Percentiles rank a stretch among this genome's conserved stretches.
These are phyloP conservation scores for Clinocottus analis DNA, from an alignment of 2,113 vertebrate genomes.

Conservation along the genomic window DNA sequence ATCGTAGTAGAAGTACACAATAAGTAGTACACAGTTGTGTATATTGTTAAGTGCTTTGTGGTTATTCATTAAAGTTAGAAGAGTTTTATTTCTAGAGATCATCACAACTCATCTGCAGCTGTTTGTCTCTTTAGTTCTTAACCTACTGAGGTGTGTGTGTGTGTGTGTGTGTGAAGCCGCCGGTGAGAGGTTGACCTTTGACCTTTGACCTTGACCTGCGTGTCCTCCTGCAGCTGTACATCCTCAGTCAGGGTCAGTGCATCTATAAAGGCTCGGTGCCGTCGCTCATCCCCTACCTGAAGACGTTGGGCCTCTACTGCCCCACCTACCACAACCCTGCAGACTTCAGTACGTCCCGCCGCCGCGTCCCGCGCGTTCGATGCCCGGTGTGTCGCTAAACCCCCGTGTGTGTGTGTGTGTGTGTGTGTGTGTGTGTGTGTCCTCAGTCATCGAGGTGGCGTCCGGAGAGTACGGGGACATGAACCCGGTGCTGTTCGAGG, in stretches of 20 bases:
- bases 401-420: background rate
- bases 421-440: too few species aligned
- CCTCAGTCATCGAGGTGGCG: constrained; percentile 95
- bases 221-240: constrained; percentile 89
- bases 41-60: too few species aligned
- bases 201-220: background rate
- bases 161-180: too few species aligned
- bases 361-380: too few species aligned
- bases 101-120: too few species aligned
- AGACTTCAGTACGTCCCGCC: constrained; percentile 91
- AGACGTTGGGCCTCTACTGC: constrained; percentile 93
- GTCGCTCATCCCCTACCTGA: constrained; percentile 95
- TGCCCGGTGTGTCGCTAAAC: too few species aligned
- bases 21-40: too few species aligned
- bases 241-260: constrained; percentile 97
- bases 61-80: too few species aligned
- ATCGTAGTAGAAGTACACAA: too few species aligned
- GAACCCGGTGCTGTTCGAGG: constrained; percentile 93
- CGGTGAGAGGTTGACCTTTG: background rate
- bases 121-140: too few species aligned
- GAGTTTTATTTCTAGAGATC: too few species aligned
- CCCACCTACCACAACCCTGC: constrained; percentile 98
- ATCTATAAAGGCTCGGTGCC: constrained; percentile 95
- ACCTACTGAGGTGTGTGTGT: too few species aligned
- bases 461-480: constrained; percentile 97